Base-by-base conservation (phyloP, 1,140 invertebrate species). In the Panagrolaimus sp. region DNA sequence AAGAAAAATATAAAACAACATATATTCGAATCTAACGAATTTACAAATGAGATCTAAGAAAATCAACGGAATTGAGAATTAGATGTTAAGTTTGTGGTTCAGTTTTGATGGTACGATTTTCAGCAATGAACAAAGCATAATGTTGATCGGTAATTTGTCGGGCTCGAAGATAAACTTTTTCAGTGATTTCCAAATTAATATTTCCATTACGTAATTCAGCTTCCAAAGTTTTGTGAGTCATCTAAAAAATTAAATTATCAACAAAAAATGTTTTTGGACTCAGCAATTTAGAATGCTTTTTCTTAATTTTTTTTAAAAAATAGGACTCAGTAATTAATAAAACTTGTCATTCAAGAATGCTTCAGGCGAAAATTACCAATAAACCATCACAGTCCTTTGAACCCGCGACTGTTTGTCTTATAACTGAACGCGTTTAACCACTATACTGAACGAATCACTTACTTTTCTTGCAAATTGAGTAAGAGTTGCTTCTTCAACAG, bases 311-410 rank as follows among this genome's bases (percentile, higher is more conserved):
- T 4, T 38, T 38, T 38, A 38, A 38, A n/a, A 58, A 58, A 58
- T n/a, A 21, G 28, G 52, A 58, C 52, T 58, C 52, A 58, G 52
- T 21, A 24, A n/a, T 38, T 38, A 21, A 58, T 12, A 26, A 26
- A 58, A 6, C 21, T 52, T 58, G 21, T 58, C 52, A 58, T 58
- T 58, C 52, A 58, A 58, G 52, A 58, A 58, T 58, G 52, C 52
- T 58, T 58, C 52, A 58, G 52, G 52, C 52, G 52, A 58, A 58
- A 58, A 58, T 58, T 58, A 58, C 52, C 52, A 58, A 58, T 58
- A n/a, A 52, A 58, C 52, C 52, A 58, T 58, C 52, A 58, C 17
- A 5, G 52, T 58, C 52, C 21, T 10, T 48, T 10, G 52, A 58
- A 58, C 52, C 52, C 14, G 10, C n/a, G 1, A 21, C 14, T 28